phyloP scores from a whole-genome alignment of 2,797 vertebrate genomes.

The Leptodactylus fallax region DNA sequence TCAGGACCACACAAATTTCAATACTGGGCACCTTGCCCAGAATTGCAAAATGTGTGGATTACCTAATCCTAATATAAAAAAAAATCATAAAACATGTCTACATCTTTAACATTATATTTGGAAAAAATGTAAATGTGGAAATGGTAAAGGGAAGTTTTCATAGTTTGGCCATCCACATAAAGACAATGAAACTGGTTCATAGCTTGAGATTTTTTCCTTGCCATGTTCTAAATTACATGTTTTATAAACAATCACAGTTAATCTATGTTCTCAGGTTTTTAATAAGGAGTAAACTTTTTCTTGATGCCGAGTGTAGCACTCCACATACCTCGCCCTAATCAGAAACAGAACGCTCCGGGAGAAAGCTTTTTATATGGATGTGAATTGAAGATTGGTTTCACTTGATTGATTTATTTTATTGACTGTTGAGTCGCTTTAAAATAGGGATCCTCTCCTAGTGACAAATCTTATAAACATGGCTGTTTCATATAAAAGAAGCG shows the following conservation, averaged over 20 bases:
- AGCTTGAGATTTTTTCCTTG: not conserved
- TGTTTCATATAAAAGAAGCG: not conserved
- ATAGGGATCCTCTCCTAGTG: constrained; percentile 6
- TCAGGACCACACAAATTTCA: constrained; percentile 1
- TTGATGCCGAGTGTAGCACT: not conserved
- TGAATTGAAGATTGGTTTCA: constrained; percentile 13
- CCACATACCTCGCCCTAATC: constrained; percentile 5
- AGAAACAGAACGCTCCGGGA: not conserved
- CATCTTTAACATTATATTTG: constrained; percentile 7
- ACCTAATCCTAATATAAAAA: not conserved
- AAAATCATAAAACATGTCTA: not conserved
- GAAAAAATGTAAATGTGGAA: not conserved
- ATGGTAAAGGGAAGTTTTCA: not conserved
- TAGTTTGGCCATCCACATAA: not conserved
- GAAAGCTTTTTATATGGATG: not conserved
- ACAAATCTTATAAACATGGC: not conserved
- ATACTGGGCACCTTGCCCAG: not conserved
- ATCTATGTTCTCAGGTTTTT: constrained; percentile 25
- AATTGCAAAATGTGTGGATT: not conserved
- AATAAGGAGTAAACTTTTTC: constrained; percentile 10
- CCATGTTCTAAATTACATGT: constrained; percentile 26
- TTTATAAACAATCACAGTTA: constrained; percentile 22
- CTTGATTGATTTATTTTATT: constrained; percentile 14
- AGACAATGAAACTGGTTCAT: constrained; percentile 5
- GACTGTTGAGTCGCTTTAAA: constrained; percentile 1